phyloP scores from a whole-genome alignment of 1,140 invertebrate species.

The Musca vetustissima region DNA sequence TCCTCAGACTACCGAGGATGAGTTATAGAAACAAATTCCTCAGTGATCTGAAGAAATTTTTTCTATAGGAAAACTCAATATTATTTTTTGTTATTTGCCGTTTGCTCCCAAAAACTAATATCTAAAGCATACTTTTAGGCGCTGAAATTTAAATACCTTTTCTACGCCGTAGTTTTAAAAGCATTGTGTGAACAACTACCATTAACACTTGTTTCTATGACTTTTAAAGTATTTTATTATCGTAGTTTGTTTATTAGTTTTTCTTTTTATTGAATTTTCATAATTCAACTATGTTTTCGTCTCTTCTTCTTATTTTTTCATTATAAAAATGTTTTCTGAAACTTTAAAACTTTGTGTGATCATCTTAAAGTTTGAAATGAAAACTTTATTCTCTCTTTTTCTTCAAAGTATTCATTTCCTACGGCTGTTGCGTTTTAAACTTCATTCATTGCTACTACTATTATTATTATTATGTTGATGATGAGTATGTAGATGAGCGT shows the following conservation, averaged over 20 bases:
- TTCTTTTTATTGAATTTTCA: neutral
- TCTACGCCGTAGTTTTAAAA: neutral
- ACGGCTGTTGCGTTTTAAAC: neutral
- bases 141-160: neutral
- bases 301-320: too few relatives aligned
- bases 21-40: too few relatives aligned
- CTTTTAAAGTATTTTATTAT: neutral
- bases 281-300: too few relatives aligned
- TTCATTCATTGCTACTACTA: neutral
- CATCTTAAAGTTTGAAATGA: neutral
- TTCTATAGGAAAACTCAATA: too few relatives aligned
- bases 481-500: too few relatives aligned
- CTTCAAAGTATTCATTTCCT: neutral
- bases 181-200: neutral
- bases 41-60: too few relatives aligned
- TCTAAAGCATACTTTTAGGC: slow-evolving; percentile 12
- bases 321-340: too few relatives aligned
- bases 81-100: too few relatives aligned
- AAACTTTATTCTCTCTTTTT: too few relatives aligned
- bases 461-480: neutral
- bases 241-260: neutral
- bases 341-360: neutral
- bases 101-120: too few relatives aligned
- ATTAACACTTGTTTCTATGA: neutral
- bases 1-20: too few relatives aligned